Conservation (phyloP, 2,888 invertebrate species). For the Blomia tropicalis region DNA sequence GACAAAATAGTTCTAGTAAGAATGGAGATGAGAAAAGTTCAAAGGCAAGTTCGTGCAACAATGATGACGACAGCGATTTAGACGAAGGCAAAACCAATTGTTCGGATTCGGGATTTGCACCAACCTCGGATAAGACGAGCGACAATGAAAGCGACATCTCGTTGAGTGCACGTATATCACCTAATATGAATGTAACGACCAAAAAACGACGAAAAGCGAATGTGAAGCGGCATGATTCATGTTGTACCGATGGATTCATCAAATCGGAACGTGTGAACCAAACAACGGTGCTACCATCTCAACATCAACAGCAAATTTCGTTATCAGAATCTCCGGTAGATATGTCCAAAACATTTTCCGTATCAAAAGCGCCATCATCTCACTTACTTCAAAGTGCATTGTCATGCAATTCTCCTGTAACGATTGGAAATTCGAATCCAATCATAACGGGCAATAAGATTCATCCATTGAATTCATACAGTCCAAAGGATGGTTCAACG, state of each 20-base stretch:
- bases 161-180: not conserved
- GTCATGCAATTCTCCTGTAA: slow-evolving; percentile 1
- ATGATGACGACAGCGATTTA: slow-evolving; percentile 22
- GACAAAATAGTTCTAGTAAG: slow-evolving; percentile 29
- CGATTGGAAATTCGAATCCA: not conserved
- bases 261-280: not conserved
- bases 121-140: not conserved
- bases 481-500: slow-evolving; percentile 19
- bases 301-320: no score
- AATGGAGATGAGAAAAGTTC: slow-evolving; percentile 29
- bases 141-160: not conserved
- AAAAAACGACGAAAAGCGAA: not conserved
- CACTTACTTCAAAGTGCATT: slow-evolving; percentile 8
- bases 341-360: not conserved
- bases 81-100: slow-evolving; percentile 20
- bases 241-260: not conserved
- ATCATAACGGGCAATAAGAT: not conserved
- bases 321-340: no score
- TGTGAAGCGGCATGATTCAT: not conserved
- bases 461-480: not conserved
- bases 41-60: slow-evolving; percentile 20
- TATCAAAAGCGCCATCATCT: not conserved
- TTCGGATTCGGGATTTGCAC: slow-evolving; percentile 16
- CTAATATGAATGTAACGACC: not conserved
- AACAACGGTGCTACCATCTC: slow-evolving; percentile 5